Evolutionary conservation across 2,113 vertebrate genomes (phyloP).

Genomic region (Apeltes quadracus): DNA sequence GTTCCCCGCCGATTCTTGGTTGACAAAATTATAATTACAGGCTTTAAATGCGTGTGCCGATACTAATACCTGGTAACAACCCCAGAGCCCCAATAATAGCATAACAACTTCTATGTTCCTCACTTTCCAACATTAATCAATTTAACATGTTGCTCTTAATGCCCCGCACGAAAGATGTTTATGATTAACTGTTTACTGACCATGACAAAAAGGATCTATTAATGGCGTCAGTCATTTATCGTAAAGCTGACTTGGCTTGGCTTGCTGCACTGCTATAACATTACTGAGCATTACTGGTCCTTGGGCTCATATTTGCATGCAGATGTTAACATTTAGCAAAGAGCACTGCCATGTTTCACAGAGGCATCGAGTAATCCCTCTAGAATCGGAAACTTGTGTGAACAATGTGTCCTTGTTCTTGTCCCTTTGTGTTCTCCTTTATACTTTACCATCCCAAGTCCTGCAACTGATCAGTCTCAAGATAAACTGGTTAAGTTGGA

Average conservation of each 20-base stretch:
- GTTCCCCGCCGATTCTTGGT: conserved; percentile 35
- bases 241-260: too few species aligned
- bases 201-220: too few species aligned
- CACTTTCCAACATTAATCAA: neutral
- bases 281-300: too few species aligned
- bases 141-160: neutral
- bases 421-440: conserved; percentile 1
- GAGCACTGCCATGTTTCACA: neutral
- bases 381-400: neutral
- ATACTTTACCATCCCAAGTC: neutral
- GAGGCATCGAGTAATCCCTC: neutral
- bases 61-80: neutral
- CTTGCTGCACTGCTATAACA: too few species aligned
- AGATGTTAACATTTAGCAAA: neutral
- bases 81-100: neutral
- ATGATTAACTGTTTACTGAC: too few species aligned
- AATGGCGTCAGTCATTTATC: too few species aligned
- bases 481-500: neutral
- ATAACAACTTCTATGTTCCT: neutral
- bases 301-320: neutral
- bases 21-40: conserved; percentile 13
- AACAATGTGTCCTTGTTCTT: conserved; percentile 4
- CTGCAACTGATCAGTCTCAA: neutral
- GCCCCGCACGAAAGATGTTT: too few species aligned
- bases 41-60: neutral